Base-by-base conservation (phyloP, 1,140 invertebrate genomes). In the Drosophila triauraria region DNA sequence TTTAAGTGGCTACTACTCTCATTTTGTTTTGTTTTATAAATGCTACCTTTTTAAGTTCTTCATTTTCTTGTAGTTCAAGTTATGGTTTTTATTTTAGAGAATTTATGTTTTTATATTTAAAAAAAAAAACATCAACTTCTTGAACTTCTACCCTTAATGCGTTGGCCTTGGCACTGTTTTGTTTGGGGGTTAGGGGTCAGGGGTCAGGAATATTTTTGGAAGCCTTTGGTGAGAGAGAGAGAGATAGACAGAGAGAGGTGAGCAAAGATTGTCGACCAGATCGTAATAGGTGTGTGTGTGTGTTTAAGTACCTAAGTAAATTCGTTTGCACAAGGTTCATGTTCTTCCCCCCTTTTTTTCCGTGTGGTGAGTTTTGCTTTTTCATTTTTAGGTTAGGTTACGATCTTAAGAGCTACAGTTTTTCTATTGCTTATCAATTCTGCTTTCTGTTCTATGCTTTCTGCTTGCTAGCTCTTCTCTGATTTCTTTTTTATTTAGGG, bases 251-350 rank as follows among this genome's bases (percentile, higher is more conserved):
- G 10, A 47, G 51, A 40, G 46, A 15, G 35, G 17, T 20, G 40
- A 30, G 63, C 23, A 32, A 20, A 32, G 50, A 47, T 72, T 71
- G 68, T 71, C 64, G 43, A 72, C 44, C 67, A 59, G 65, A 67
- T 68, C 62, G 65, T 47, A 65, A 47, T n/a, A 50, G 62, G 30
- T 64, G 44, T 44, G 61, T 68, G 64, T 62, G 56, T 72, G 61
- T 82, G 60, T 83, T 78, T 78, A 68, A 74, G 68, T 80, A 75
- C 63, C 85, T 85, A 88, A 81, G 85, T 88, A 88, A 90, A 88
- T 88, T 88, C 83, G 83, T 87, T 78, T 87, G 80, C 69, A 74
- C 79, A 74, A 75, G 70, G 71, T 62, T 56, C 32, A 47, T 50
- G 51, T 81, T 67, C 47, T 47, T 51, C 35, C 54, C 60, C 30